phyloP scores from a whole-genome alignment of 2,797 vertebrate genomes.

The Sebastes steindachneri region DNA sequence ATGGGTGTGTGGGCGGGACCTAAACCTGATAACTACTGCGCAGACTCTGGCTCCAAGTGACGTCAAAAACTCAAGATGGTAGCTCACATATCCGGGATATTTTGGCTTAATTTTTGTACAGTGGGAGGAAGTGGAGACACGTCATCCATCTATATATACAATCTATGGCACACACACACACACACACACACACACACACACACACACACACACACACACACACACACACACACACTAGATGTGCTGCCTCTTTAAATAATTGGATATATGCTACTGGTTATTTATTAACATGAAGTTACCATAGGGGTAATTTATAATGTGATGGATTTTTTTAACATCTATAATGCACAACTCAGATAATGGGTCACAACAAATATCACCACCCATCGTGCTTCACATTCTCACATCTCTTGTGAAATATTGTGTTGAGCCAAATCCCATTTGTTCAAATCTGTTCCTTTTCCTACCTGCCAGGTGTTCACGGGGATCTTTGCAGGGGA shows the following conservation, averaged over 20 bases:
- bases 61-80: no score
- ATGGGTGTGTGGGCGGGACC: no score
- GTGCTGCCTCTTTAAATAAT: slow-evolving; percentile 8
- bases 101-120: no score
- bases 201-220: neutral
- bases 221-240: neutral
- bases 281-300: neutral
- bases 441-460: slow-evolving; percentile 21
- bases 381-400: neutral
- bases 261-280: neutral
- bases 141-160: no score
- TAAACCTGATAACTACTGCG: no score
- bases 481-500: slow-evolving; percentile 99
- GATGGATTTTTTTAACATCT: neutral
- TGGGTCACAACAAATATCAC: neutral
- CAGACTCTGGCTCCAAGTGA: no score
- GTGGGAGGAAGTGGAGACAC: no score
- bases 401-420: neutral
- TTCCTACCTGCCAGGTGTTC: slow-evolving; percentile 88
- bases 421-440: neutral
- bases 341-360: neutral
- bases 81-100: no score
- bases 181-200: neutral
- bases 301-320: neutral
- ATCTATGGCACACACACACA: neutral